Conservation (phyloP, 2,888 invertebrate species). For the Pseudanteris insignis region DNA sequence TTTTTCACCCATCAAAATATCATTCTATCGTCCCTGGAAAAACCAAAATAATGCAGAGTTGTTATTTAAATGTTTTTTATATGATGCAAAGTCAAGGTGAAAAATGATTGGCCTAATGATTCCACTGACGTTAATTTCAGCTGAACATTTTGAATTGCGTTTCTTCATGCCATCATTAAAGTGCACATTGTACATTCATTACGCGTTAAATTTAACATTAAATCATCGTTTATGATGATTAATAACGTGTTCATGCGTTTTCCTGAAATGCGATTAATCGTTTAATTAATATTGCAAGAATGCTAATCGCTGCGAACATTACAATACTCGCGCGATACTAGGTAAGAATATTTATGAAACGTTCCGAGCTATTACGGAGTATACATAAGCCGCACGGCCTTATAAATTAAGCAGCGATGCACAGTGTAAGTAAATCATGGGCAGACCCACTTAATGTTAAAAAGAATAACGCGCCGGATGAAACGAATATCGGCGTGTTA, state of each 20-base stretch:
- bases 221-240: slow-evolving; percentile 28
- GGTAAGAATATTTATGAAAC: slow-evolving; percentile 40
- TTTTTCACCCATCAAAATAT: no score
- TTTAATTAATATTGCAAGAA: slow-evolving; percentile 32
- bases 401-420: slow-evolving; percentile 36
- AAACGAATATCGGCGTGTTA: slow-evolving; percentile 12
- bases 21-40: no score
- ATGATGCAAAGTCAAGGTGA: no score
- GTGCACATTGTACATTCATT: slow-evolving; percentile 14
- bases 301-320: slow-evolving; percentile 25
- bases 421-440: slow-evolving; percentile 36
- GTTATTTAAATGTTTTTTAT: no score
- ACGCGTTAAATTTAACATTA: slow-evolving; percentile 20
- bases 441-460: slow-evolving; percentile 26
- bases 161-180: not conserved
- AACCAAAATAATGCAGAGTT: no score
- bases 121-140: no score
- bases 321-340: slow-evolving; percentile 27
- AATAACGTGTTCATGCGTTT: slow-evolving; percentile 19
- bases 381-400: slow-evolving; percentile 31
- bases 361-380: slow-evolving; percentile 35
- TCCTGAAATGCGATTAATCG: slow-evolving; percentile 29
- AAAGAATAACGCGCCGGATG: slow-evolving; percentile 21
- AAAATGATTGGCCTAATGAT: no score
- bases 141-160: not conserved